Base-by-base conservation (phyloP, 92 coral and sea anemone genomes). In the Isaurus tuberculatus region DNA sequence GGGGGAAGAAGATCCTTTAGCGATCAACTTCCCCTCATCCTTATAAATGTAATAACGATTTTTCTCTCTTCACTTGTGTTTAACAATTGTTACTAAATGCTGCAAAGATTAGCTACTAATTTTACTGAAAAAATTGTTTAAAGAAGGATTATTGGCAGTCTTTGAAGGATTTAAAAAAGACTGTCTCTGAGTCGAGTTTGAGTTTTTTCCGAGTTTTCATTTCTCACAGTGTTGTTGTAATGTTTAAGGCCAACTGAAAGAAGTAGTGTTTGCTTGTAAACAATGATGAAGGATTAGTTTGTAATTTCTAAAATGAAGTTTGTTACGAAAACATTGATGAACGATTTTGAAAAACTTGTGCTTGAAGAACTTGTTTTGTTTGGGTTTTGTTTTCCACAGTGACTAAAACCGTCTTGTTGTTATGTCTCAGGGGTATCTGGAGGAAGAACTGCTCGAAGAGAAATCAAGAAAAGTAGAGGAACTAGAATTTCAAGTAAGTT, bases 391-490 rank as follows among this genome's bases (percentile, higher is more conserved):
- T 55, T 5, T 10, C 8, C 8, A n/a, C n/a, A n/a, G n/a, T n/a
- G n/a, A n/a, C n/a, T n/a, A n/a, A n/a, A 15, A 15, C 58, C n/a
- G 2, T 10, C 63, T 55, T 55, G 22, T 17, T 55, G 25, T 20
- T 19, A 55, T 55, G 63, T 77, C 28, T 44, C 53, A 92, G 96
- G 92, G 93, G 8, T 85, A 90, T 63, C 73, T 88, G 22, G 94
- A 89, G 65, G 88, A 81, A 55, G 94, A 91, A 44, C 28, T 88
- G 19, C 73, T 91, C 1, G 93, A 88, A 83, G 91, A 60, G 75
- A 91, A 89, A 78, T 92, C 88, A 11, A 86, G 77, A 65, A 87
- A 72, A 69, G 90, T 93, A 34, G 90, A 89, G 49, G 94, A 91
- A 13, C 89, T 93, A 42, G 90, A 93, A 83, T 22, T 33, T 65